These are phyloP conservation scores for Blera fallax DNA, from an alignment of 2,888 invertebrate genomes.

Conservation along the genomic window DNA sequence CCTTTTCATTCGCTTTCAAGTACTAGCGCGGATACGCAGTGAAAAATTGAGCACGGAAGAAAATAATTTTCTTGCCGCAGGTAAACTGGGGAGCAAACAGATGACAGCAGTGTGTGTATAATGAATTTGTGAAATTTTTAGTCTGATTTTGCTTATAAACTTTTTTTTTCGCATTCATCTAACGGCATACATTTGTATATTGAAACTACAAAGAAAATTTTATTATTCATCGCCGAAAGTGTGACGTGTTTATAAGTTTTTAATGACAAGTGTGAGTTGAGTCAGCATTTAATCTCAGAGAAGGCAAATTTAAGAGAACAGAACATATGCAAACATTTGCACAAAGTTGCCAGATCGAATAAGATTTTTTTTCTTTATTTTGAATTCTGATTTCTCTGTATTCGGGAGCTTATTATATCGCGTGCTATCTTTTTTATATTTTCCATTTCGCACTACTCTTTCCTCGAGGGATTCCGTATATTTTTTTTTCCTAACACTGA, in stretches of 20 bases:
- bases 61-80: background rate
- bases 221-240: no score
- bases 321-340: background rate
- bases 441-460: constrained; percentile 29
- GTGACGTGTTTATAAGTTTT: constrained; percentile 23
- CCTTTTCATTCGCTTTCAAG: background rate
- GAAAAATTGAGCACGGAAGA: background rate
- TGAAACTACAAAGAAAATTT: no score
- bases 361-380: background rate
- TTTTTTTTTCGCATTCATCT: background rate
- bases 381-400: constrained; percentile 16
- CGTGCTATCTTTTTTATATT: constrained; percentile 49
- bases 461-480: constrained; percentile 2
- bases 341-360: constrained; percentile 18
- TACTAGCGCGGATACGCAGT: background rate
- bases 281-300: background rate
- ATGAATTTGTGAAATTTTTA: background rate
- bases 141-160: background rate
- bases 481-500: constrained; percentile 20
- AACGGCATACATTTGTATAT: background rate
- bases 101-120: background rate
- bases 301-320: constrained; percentile 20
- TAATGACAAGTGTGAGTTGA: background rate
- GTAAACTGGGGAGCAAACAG: background rate
- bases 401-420: constrained; percentile 21